phyloP scores from a whole-genome alignment of 1,140 invertebrate species.

The Pseudomyrmex gracilis region DNA sequence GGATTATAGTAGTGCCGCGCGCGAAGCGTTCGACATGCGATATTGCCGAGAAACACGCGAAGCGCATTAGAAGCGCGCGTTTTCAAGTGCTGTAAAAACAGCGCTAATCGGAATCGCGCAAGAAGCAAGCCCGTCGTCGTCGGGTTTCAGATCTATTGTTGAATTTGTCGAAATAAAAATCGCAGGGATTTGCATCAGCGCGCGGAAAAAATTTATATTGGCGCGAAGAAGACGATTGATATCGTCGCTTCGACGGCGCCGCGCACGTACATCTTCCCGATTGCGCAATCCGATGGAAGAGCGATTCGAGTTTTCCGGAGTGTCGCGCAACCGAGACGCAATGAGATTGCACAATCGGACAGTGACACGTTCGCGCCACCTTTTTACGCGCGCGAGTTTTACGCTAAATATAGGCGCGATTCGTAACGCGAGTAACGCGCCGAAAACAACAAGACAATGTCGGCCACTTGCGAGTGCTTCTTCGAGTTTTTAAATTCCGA shows the following conservation, averaged over 20 bases:
- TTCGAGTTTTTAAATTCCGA: conserved; percentile 11
- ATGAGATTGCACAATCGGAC: conserved; percentile 69
- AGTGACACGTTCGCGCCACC: conserved; percentile 66
- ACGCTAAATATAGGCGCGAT: conserved; percentile 67
- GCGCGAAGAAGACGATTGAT: conserved; percentile 31
- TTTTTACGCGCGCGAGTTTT: conserved; percentile 65
- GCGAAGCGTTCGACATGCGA: conserved; percentile 34
- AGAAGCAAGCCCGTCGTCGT: neutral
- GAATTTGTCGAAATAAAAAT: conserved; percentile 28
- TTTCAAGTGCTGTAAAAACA: conserved; percentile 15
- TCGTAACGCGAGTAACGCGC: conserved; percentile 52
- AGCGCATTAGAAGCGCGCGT: conserved; percentile 23
- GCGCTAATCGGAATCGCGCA: neutral
- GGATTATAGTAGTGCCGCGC: conserved; percentile 24
- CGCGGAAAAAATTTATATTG: conserved; percentile 48
- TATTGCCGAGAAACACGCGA: conserved; percentile 8
- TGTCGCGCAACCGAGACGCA: neutral
- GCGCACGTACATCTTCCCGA: conserved; percentile 25
- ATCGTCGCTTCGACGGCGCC: neutral
- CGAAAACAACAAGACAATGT: conserved; percentile 35
- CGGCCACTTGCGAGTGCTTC: neutral
- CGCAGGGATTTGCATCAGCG: neutral
- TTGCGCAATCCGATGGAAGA: conserved; percentile 64
- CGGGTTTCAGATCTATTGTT: conserved; percentile 14
- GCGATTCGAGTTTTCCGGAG: conserved; percentile 60